These are phyloP conservation scores for Cyprinodon tularosa DNA, from an alignment of 2,113 vertebrate genomes.

Conservation along the genomic window DNA sequence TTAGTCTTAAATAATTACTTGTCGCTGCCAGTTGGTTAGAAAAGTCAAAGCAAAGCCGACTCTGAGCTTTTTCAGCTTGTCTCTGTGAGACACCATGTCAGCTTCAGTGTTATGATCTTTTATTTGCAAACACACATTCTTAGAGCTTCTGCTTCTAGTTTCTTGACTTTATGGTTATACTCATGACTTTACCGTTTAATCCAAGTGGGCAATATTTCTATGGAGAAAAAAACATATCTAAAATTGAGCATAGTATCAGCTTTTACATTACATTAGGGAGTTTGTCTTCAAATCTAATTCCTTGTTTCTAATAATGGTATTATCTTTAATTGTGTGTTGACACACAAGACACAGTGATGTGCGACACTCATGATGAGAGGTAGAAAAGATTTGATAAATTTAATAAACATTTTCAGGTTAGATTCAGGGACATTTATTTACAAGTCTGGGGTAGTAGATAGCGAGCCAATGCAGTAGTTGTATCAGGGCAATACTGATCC, in stretches of 20 bases:
- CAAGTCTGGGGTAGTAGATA: too few relatives aligned
- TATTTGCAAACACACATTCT: neutral
- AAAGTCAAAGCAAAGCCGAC: neutral
- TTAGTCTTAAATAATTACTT: neutral
- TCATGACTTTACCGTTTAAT: neutral
- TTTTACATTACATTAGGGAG: neutral
- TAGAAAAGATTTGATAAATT: too few relatives aligned
- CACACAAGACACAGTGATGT: too few relatives aligned
- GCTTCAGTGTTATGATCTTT: neutral
- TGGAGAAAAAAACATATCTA: neutral
- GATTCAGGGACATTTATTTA: too few relatives aligned
- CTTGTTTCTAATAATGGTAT: too few relatives aligned
- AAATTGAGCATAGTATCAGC: neutral
- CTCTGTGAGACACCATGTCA: neutral
- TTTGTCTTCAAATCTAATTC: neutral
- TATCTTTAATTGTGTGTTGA: too few relatives aligned
- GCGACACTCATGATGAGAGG: too few relatives aligned
- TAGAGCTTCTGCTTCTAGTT: neutral
- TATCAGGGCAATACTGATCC: too few relatives aligned
- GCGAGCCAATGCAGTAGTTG: too few relatives aligned
- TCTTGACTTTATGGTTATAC: neutral
- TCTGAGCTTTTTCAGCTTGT: neutral
- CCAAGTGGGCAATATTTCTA: neutral
- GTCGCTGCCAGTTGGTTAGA: neutral
- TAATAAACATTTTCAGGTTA: too few relatives aligned